Evolutionary conservation across 2,888 invertebrate genomes (phyloP), one percentile per base, ranked within the genome.

Genomic region (Drosophila macrospina): DNA sequence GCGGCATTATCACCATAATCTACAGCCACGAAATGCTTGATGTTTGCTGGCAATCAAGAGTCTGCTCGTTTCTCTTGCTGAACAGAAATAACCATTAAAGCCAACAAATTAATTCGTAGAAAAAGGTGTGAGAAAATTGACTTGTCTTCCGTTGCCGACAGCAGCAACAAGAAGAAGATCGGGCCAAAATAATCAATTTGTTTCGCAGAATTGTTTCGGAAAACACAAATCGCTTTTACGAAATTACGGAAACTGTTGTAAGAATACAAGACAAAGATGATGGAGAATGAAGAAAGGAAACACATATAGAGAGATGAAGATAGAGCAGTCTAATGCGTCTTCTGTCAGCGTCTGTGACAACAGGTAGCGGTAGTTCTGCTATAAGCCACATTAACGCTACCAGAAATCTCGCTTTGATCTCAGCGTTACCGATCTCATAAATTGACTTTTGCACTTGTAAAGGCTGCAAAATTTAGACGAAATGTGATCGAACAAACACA

Each of bases 81-180:
- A 62, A 59, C 47, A 50, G 56, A 69, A 78, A 75, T 62, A 55
- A 50, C 65, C 69, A 73, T 67, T 79, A 74, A 68, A 65, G 62
- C 59, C 32, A 75, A 78, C 79, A 81, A 87, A 87, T 82, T 87
- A 82, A 82, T 83, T 84, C 88, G 80, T 73, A 83, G 88, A 84
- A 78, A 80, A 88, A 88, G 81, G 85, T 88, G 85, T 84, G 84
- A 88, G 87, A 84, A 88, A 86, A 86, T 86, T 74, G 74, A 87
- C 62, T 86, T 88, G 81, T 85, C 84, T 88, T 86, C 84, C 81
- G 78, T 63, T 55, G 74, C 52, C 65, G 36, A 47, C 42, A 20
- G 41, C 41, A 16, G 28, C 15, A 28, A 13, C 8, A 45, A 11
- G 39, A 54, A n/a, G 26, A 39, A 54, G 42, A 45, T 45, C 57